Percentiles rank a stretch among this genome's conserved stretches.
Evolutionary conservation across 30 jellyfish, hydroid and myxozoan genomes (phyloP).

Genomic region (Turritopsis dohrnii): DNA sequence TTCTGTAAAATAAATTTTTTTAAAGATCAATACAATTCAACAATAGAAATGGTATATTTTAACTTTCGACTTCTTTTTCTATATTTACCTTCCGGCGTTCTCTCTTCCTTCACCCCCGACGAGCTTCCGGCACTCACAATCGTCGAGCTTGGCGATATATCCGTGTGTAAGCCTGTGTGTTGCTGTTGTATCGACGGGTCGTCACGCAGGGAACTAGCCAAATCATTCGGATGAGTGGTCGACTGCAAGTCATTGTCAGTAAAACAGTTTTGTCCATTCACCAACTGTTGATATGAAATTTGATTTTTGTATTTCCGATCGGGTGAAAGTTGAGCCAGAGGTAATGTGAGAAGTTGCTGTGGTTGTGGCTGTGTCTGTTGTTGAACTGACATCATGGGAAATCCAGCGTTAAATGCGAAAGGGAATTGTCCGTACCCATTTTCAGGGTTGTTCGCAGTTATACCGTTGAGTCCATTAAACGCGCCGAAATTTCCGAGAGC

Average conservation of each 20-base stretch:
- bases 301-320: conserved; percentile 48
- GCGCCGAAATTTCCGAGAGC: conserved; percentile 90
- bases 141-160: conserved; percentile 25
- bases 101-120: conserved; percentile 8
- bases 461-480: conserved; percentile 63
- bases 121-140: conserved; percentile 15
- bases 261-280: conserved; percentile 11
- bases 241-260: conserved; percentile 14
- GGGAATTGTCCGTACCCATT: conserved; percentile 65
- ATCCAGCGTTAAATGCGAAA: conserved; percentile 85
- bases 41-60: no score
- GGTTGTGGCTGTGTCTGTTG: conserved; percentile 41
- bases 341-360: conserved; percentile 77
- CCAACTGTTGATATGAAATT: conserved; percentile 6
- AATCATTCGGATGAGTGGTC: background rate
- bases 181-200: conserved; percentile 4
- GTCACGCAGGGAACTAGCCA: conserved; percentile 6
- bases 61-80: no score
- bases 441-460: conserved; percentile 51
- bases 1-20: no score
- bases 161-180: background rate
- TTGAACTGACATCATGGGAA: conserved; percentile 87
- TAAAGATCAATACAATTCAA: background rate
- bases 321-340: conserved; percentile 87
- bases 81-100: conserved; percentile 29